These are phyloP conservation scores for Prochilodus magdalenae DNA, from an alignment of 2,113 vertebrate species.

Conservation along the genomic window DNA sequence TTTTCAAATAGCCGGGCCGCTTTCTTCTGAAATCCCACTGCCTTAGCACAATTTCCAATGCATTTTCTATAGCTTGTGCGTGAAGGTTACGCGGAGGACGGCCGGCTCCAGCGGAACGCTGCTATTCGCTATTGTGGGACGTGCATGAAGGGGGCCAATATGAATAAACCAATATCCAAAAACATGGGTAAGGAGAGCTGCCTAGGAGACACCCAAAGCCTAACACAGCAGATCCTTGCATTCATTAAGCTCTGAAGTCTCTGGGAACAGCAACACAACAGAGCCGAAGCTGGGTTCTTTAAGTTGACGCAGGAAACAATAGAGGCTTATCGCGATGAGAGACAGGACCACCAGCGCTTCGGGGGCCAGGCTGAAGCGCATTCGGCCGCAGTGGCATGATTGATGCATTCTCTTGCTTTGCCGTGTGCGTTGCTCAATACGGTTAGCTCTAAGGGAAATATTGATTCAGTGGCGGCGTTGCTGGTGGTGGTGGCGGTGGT, in stretches of 20 bases:
- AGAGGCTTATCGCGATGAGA: slow-evolving; percentile 6
- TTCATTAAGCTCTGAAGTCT: neutral
- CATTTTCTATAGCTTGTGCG: slow-evolving; percentile 50
- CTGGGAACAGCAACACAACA: neutral
- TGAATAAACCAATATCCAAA: neutral
- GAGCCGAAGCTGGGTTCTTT: neutral
- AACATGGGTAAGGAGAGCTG: neutral
- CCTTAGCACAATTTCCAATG: slow-evolving; percentile 48
- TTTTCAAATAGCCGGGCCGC: slow-evolving; percentile 49
- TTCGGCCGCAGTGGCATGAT: slow-evolving; percentile 30
- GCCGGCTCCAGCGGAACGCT: slow-evolving; percentile 10
- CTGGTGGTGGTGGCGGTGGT: neutral
- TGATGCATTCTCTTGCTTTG: slow-evolving; percentile 43
- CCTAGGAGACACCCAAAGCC: neutral
- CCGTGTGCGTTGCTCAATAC: slow-evolving; percentile 48
- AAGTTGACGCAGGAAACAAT: neutral
- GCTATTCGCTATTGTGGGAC: neutral
- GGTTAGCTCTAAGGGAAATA: slow-evolving; percentile 69
- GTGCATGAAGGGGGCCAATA: neutral
- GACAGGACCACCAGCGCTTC: slow-evolving; percentile 25
- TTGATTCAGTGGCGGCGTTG: slow-evolving; percentile 59
- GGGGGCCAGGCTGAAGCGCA: slow-evolving; percentile 24
- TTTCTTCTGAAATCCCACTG: slow-evolving; percentile 51
- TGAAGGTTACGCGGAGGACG: slow-evolving; percentile 60
- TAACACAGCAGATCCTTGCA: neutral